phyloP scores from a whole-genome alignment of 2,888 invertebrate species.

The Leptothorax acervorum region DNA sequence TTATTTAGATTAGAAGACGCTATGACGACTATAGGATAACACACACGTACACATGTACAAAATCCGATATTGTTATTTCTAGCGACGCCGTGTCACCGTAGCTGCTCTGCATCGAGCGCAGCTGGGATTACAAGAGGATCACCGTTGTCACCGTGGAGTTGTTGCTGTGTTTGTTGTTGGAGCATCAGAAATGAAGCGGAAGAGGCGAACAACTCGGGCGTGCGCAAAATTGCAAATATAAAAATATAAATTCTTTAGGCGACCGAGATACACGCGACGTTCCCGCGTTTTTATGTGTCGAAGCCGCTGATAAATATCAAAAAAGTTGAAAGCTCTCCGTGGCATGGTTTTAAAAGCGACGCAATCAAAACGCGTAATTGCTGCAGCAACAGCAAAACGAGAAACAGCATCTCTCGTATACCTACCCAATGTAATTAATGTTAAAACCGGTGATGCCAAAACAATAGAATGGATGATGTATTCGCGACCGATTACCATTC shows the following conservation, averaged over 20 bases:
- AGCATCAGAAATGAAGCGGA: slow-evolving; percentile 72
- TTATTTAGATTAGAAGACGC: slow-evolving; percentile 44
- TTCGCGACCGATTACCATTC: background rate
- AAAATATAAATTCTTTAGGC: slow-evolving; percentile 53
- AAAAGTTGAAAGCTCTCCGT: background rate
- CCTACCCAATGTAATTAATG: background rate
- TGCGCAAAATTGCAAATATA: slow-evolving; percentile 58
- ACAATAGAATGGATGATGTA: background rate
- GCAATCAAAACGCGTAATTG: background rate
- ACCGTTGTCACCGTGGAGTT: slow-evolving; percentile 35
- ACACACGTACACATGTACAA: slow-evolving; percentile 51
- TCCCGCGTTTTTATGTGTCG: slow-evolving; percentile 12
- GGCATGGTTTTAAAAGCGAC: background rate
- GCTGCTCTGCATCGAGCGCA: slow-evolving; percentile 37
- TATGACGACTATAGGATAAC: slow-evolving; percentile 54
- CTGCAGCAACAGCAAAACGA: no score
- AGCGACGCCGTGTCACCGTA: slow-evolving; percentile 63
- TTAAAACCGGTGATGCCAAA: background rate
- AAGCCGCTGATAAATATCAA: background rate
- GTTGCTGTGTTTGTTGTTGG: slow-evolving; percentile 47
- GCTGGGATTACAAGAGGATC: slow-evolving; percentile 59
- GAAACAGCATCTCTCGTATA: background rate
- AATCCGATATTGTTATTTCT: slow-evolving; percentile 81
- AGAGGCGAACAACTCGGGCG: slow-evolving; percentile 71
- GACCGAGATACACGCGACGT: background rate